Evolutionary conservation across 2,113 vertebrate genomes (phyloP).

Genomic region (Neoarius graeffei): DNA sequence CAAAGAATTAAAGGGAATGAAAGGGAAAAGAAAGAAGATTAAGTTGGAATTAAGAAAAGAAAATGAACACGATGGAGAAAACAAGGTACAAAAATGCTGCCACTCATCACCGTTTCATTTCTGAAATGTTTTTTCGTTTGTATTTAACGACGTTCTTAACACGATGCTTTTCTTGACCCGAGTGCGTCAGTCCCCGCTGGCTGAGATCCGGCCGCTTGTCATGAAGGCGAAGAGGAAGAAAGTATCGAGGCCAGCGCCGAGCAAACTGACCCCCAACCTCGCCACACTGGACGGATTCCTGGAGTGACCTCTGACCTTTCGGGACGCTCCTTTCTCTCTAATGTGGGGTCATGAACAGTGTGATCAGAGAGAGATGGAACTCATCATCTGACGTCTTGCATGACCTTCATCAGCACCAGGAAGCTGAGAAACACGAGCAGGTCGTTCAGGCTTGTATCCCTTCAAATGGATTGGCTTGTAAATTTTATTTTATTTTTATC

Average conservation of each 20-base stretch:
- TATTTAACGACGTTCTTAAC: not conserved
- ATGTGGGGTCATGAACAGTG: not conserved
- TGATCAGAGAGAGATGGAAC: not conserved
- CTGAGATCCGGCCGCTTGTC: slow-evolving; percentile 72
- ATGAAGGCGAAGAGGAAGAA: slow-evolving; percentile 77
- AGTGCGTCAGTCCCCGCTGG: slow-evolving; percentile 69
- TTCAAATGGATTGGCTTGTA: not conserved
- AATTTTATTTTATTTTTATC: not conserved
- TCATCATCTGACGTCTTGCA: not conserved
- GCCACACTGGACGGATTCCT: slow-evolving; percentile 74
- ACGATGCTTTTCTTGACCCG: slow-evolving; percentile 61
- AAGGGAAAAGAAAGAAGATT: not conserved
- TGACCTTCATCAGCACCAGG: not conserved
- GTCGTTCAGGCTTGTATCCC: too few species aligned
- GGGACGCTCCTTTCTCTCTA: not conserved
- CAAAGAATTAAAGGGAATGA: not conserved
- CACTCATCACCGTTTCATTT: not conserved
- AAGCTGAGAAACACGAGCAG: not conserved
- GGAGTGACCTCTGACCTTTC: slow-evolving; percentile 57
- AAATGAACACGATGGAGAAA: not conserved
- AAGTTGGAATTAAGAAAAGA: not conserved
- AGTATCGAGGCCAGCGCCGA: slow-evolving; percentile 65
- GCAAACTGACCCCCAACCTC: slow-evolving; percentile 57
- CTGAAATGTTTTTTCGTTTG: not conserved
- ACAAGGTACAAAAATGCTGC: not conserved